Conservation (phyloP, 1,140 invertebrate genomes). For the Bombus superbus region DNA sequence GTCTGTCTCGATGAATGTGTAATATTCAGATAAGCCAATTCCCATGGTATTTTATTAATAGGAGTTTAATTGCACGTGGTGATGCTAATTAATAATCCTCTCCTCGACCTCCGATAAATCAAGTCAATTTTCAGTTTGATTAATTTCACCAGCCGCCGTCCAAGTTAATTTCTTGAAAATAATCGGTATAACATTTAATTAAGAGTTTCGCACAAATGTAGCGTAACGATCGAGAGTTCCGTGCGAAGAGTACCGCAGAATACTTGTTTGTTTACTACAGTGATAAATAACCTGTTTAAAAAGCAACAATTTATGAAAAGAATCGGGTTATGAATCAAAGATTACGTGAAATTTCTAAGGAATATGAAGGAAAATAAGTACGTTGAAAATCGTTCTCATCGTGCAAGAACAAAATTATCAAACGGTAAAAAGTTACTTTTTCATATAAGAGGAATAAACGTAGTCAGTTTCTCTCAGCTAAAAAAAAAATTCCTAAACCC, state of each 20-base stretch:
- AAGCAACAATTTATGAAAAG: neutral
- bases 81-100: conserved; percentile 35
- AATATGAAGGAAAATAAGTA: too few species aligned
- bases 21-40: neutral
- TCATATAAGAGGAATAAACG: neutral
- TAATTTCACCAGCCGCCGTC: conserved; percentile 3
- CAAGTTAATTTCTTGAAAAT: conserved; percentile 37
- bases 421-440: conserved; percentile 2
- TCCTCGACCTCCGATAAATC: neutral
- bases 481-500: conserved; percentile 20
- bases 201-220: neutral
- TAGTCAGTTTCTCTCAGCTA: neutral
- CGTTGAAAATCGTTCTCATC: neutral
- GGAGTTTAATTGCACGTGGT: conserved; percentile 12
- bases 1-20: neutral
- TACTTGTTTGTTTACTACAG: neutral
- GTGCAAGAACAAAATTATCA: neutral
- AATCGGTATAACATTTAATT: conserved; percentile 16
- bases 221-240: neutral
- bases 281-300: neutral
- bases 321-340: neutral
- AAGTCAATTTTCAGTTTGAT: conserved; percentile 30
- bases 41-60: conserved; percentile 8
- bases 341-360: neutral
- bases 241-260: neutral